Base-by-base conservation (phyloP, 1,140 invertebrate genomes). In the Probaryconus sp. region DNA sequence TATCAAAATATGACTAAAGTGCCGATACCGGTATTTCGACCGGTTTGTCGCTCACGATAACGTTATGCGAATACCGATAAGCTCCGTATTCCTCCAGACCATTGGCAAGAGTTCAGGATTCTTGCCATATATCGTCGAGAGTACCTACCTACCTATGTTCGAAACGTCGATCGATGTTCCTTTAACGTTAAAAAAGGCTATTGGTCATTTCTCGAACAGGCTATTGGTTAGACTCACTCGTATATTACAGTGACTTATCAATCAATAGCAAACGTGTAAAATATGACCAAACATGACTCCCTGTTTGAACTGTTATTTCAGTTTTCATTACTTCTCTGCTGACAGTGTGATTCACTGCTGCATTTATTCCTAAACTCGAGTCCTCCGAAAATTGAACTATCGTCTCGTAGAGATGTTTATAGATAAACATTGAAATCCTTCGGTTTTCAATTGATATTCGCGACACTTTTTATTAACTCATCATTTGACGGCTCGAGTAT, bases 31-130 rank as follows among this genome's bases (percentile, higher is more conserved):
- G 13, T 40, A 40, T 40, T 18, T 40, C 16, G 20, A 51, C 13
- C 30, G 65, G 30, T 64, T 64, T 64, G 51, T 56, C 64, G 31
- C 50, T 26, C 24, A 38, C 42, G 53, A 50, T 51, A 64, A 67
- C 63, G 38, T 67, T 58, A 58, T 60, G 33, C 21, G 28, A 53
- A 53, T 53, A 35, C 21, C 35, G 53, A 51, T 47, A 69, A 60
- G 37, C n/a, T 35, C 51, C 7, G 17, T 24, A 28, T 31, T 33
- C 14, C 18, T 37, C 14, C 20, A 17, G 18, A 33, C 21, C 26
- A 50, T 58, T 69, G 53, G 43, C 31, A 68, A 28, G 43, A 37
- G 16, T 51, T 69, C 48, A 60, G 10, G 9, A 51, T 11, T 51
- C 43, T 33, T 42, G 37, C 17, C 26, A 40, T 56, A 67, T 24